Evolutionary conservation across 2,888 invertebrate species (phyloP).

Genomic region (Agonum fuliginosum): DNA sequence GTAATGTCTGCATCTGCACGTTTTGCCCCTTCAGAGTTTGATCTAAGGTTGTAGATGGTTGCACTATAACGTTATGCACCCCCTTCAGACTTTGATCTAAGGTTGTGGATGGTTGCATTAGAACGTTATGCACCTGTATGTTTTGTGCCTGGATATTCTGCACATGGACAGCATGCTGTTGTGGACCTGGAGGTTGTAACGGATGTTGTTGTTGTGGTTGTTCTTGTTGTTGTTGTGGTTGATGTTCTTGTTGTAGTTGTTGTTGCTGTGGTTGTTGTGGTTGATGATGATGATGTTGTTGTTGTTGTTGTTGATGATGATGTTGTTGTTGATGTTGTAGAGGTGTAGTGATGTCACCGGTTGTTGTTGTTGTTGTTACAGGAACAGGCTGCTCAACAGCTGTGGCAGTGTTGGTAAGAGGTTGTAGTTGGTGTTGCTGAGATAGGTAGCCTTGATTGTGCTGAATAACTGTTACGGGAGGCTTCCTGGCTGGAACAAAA

Average conservation of each 20-base stretch:
- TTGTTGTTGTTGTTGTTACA: constrained; percentile 20
- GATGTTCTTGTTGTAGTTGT: constrained; percentile 27
- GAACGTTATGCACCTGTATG: constrained; percentile 55
- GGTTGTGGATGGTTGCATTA: constrained; percentile 44
- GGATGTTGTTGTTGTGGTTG: constrained; percentile 58
- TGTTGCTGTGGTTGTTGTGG: constrained; percentile 5
- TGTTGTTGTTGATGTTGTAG: constrained; percentile 56
- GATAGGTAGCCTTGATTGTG: constrained; percentile 56
- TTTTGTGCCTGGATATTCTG: constrained; percentile 59
- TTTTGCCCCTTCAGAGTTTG: constrained; percentile 47
- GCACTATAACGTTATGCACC: constrained; percentile 55
- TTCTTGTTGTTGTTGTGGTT: no score
- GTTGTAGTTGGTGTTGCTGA: constrained; percentile 58
- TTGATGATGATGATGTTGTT: constrained; percentile 23
- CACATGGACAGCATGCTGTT: constrained; percentile 46
- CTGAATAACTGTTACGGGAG: constrained; percentile 74
- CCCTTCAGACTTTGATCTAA: constrained; percentile 37
- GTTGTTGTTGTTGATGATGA: constrained; percentile 62
- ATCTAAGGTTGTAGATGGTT: constrained; percentile 42
- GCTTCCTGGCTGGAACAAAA: constrained; percentile 79
- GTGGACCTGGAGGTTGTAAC: constrained; percentile 63
- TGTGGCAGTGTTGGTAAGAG: constrained; percentile 51
- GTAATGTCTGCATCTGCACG: constrained; percentile 47
- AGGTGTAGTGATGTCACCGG: constrained; percentile 18
- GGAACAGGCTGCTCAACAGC: constrained; percentile 1